Percentiles rank a stretch among this genome's conserved stretches.
Conservation (phyloP, 2,797 vertebrate genomes). For the Falco rusticolus region DNA sequence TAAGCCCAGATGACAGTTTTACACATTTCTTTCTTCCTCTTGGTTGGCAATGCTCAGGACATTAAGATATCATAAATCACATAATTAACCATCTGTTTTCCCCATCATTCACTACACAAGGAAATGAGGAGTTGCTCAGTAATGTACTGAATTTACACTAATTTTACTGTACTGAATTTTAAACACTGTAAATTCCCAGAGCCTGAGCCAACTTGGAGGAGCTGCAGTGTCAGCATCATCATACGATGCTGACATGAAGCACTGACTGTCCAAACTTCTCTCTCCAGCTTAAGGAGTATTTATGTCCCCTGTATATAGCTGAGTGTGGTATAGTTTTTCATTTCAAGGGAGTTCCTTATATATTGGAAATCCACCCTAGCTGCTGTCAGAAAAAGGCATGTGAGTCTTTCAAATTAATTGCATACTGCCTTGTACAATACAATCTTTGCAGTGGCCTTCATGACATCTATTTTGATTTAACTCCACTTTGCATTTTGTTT, state of each 20-base stretch:
- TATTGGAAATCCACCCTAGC: background rate
- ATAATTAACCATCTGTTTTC: background rate
- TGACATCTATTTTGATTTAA: background rate
- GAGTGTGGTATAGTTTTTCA: background rate
- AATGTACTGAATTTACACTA: background rate
- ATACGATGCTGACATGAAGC: background rate
- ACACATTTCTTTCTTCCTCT: background rate
- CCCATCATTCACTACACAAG: background rate
- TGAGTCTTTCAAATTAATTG: background rate
- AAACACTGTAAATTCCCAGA: background rate
- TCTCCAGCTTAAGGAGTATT: background rate
- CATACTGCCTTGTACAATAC: background rate
- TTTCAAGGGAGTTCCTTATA: background rate
- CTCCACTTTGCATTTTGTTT: background rate
- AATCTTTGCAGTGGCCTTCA: background rate
- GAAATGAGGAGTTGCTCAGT: background rate
- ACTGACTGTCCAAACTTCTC: background rate
- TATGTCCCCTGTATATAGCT: background rate
- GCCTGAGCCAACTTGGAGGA: background rate
- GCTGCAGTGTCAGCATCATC: background rate
- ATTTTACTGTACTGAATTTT: background rate
- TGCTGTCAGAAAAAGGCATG: background rate
- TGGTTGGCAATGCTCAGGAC: background rate
- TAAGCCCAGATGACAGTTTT: background rate
- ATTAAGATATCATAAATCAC: background rate